Evolutionary conservation across 1,140 invertebrate genomes (phyloP).

Genomic region (Agrypnia vestita): DNA sequence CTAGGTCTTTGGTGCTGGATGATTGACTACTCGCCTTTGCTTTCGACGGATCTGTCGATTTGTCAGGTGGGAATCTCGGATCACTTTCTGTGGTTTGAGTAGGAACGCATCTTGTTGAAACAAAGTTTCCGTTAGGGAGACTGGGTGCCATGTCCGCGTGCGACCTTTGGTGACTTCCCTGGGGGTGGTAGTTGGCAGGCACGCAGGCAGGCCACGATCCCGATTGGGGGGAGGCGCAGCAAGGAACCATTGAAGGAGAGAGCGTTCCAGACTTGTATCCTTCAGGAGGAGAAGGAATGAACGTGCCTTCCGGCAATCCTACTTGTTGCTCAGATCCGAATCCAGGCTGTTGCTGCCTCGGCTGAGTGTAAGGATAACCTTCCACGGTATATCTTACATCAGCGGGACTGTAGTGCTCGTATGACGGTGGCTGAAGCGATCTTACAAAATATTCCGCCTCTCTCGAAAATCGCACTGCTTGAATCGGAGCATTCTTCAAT

Average conservation of each 20-base stretch:
- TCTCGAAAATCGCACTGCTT: conserved; percentile 76
- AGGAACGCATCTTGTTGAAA: conserved; percentile 71
- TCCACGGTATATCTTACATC: conserved; percentile 85
- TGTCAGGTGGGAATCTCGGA: conserved; percentile 66
- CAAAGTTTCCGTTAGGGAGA: conserved; percentile 57
- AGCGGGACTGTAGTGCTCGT: conserved; percentile 74
- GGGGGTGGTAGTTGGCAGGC: conserved; percentile 59
- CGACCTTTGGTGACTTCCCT: conserved; percentile 52
- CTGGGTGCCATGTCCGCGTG: conserved; percentile 62
- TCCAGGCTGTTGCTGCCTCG: conserved; percentile 66
- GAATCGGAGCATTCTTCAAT: conserved; percentile 76
- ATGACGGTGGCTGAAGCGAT: conserved; percentile 65
- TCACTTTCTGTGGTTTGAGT: conserved; percentile 74
- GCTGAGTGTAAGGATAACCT: conserved; percentile 79
- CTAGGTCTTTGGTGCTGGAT: conserved; percentile 71
- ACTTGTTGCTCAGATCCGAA: conserved; percentile 68
- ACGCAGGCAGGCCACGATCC: conserved; percentile 47
- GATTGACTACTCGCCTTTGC: conserved; percentile 68
- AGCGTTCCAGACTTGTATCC: conserved; percentile 74
- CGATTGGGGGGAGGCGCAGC: conserved; percentile 61
- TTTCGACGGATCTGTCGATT: conserved; percentile 62
- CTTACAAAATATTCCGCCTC: conserved; percentile 77
- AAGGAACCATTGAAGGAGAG: conserved; percentile 62
- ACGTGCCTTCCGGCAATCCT: conserved; percentile 74
- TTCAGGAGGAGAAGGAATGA: conserved; percentile 81